Percentiles rank a stretch among this genome's conserved stretches.
phyloP scores from a whole-genome alignment of 1,140 invertebrate genomes.

The Formica selysi region DNA sequence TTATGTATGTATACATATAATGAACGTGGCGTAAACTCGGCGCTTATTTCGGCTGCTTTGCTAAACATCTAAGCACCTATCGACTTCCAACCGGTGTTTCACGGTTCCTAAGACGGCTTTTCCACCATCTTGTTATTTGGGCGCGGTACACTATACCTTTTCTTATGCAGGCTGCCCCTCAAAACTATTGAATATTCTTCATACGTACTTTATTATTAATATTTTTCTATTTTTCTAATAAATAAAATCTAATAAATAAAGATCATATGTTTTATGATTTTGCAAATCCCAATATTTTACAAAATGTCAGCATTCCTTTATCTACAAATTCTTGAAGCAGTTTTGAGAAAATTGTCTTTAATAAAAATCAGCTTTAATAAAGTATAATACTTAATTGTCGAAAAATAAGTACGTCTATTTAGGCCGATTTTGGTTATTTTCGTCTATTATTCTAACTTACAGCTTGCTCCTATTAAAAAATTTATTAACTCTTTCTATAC shows the following conservation, averaged over 20 bases:
- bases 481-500: no score
- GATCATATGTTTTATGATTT: no score
- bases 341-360: no score
- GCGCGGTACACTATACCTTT: neutral
- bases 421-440: neutral
- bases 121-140: conserved; percentile 25
- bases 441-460: neutral
- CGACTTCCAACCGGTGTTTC: conserved; percentile 37
- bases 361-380: no score
- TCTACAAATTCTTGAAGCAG: no score
- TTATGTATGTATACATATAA: neutral
- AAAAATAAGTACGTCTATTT: no score
- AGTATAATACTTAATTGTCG: no score
- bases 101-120: neutral
- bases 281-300: no score
- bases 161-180: neutral
- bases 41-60: conserved; percentile 34
- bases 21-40: conserved; percentile 43
- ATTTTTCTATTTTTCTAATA: neutral
- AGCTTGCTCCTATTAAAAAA: neutral
- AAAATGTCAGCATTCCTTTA: no score
- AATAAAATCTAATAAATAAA: no score
- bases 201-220: neutral
- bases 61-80: conserved; percentile 43
- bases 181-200: neutral